Evolutionary conservation across 2,113 vertebrate species (phyloP), one percentile per base, ranked within the genome.

Genomic region (Labeo catla): DNA sequence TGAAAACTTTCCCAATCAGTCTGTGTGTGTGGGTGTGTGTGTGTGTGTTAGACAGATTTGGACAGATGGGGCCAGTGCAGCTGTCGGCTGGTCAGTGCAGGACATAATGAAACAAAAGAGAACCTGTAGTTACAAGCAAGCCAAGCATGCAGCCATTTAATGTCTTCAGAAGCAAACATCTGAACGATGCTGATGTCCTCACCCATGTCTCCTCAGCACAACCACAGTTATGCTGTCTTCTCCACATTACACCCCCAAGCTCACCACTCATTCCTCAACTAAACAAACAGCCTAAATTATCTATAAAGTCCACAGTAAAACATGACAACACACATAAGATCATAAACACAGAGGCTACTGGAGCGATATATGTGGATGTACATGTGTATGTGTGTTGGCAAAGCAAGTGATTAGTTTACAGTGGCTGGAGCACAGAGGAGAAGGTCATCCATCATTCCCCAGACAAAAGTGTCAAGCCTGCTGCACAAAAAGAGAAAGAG

Each of bases 321-420:
- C 63, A 82, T 19, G 7, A 50, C 63, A 68, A 82, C 23, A 68
- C 45, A 50, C 61, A 68, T 12, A 52, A 36, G 47, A 45, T 50
- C 19, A 36, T 82, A 8, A 76, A 73, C 36, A 81, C 76, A 39
- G 52, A 43, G n/a, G 23, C 77, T 61, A 13, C 45, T 19, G 43
- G 45, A 81, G 16, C 2, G 2, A 45, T 65, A 76, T 78, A 36
- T 83, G 34, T 59, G 57, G 21, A 73, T n/a, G 13, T 81, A 78
- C 34, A 7, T 80, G 52, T 50, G 23, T 66, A 65, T 86, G 81
- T 81, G 72, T 23, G 52, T 86, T 81, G 82, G 76, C 59, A 74
- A 36, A 54, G 15, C 59, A 65, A 76, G 85, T 76, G 87, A 90
- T 88, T 90, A 76, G 89, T 83, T 88, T 90, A 90, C 83, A 90